A percentile compares a stretch with the other conserved stretches of the same genome.
phyloP scores from a whole-genome alignment of 2,113 vertebrate genomes.

The Festucalex cinctus region DNA sequence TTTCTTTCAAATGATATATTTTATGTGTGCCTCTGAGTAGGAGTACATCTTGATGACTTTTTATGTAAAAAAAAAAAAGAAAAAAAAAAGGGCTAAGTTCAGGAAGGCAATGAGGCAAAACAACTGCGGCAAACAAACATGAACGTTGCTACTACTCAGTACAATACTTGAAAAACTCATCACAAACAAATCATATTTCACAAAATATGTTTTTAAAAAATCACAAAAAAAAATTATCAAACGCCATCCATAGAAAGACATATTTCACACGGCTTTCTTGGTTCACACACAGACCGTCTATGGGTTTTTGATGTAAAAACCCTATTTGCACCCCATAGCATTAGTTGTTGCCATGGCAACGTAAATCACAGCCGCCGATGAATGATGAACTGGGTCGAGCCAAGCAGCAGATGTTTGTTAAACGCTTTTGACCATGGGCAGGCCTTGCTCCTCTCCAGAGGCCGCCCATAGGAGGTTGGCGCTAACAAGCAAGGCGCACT shows the following conservation, averaged over 20 bases:
- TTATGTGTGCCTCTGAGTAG: too few relatives aligned
- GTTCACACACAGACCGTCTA: background rate
- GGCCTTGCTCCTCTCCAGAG: constrained; percentile 54
- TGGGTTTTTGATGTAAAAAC: background rate
- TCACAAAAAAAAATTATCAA: too few relatives aligned
- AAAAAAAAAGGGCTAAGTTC: background rate
- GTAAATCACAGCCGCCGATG: background rate
- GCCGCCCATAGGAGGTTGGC: constrained; percentile 48
- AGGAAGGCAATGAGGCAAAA: too few relatives aligned
- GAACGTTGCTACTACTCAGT: too few relatives aligned
- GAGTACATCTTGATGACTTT: too few relatives aligned
- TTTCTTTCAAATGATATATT: too few relatives aligned
- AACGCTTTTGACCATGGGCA: constrained; percentile 54
- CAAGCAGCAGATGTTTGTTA: constrained; percentile 32
- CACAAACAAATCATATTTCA: too few relatives aligned
- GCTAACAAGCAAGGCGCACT: constrained; percentile 58
- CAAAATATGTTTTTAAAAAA: too few relatives aligned
- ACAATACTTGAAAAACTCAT: too few relatives aligned
- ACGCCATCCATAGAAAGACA: too few relatives aligned
- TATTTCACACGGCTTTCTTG: too few relatives aligned
- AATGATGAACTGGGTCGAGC: constrained; percentile 3
- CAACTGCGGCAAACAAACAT: too few relatives aligned
- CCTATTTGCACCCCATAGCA: background rate
- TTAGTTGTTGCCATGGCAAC: background rate
- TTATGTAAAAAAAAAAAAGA: background rate